Evolutionary conservation across 1,140 invertebrate genomes (phyloP), one percentile per base, ranked within the genome.

Genomic region (Drosophila arizonae): DNA sequence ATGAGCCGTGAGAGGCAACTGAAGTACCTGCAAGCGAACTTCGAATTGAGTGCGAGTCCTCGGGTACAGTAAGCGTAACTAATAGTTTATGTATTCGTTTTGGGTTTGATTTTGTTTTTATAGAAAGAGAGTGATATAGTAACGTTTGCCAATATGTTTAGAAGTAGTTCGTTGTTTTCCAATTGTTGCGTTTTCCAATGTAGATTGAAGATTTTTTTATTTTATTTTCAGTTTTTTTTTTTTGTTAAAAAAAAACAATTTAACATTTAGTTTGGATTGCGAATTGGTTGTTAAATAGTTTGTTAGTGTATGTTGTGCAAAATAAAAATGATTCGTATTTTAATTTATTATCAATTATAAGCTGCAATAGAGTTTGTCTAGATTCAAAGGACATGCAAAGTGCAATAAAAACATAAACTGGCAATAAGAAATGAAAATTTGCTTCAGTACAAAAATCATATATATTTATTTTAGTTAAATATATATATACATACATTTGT

Each of bases 11-110:
- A 72, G 90, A 91, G 81, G 90, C 90, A 82, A 91, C 90, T 75
- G 90, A 91, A 58, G 90, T 91, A 91, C 90, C 90, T 91, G 90
- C 90, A 91, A 91, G 90, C 87, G 90, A 91, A 91, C 90, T 91
- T 90, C 90, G 81, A 82, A 91, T 82, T 91, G 90, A 91, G 68
- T 91, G 90, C 72, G 84, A 69, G 70, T 91, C 90, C 90, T 91
- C 90, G 76, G 90, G 90, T 73, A 91, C 90, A 72, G 87, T 91
- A 79, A 91, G 87, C 79, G 90, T 91, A 76, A 91, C 90, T 91
- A 88, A 81, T 79, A 74, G 30, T 55, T 55, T 55, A 21, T 33
- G 21, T 79, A 61, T 88, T 72, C 70, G 51, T 60, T 74, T 82
- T 70, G 33, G 6, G 6, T 33, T 28, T 60, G 15, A 69, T 33